These are phyloP conservation scores for honey bee (Apis mellifera) DNA, from an alignment of 1,140 invertebrate species.

Conservation along the genomic window Amel_HAv3.1 CM009931.2:23380001-23380500, in stretches of 20 bases:
- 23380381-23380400: neutral
- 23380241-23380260: too few relatives aligned
- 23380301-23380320: neutral
- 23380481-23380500: slow-evolving; percentile 40
- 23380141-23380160: slow-evolving; percentile 37
- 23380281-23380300: neutral
- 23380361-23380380: neutral
- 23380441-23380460: neutral
- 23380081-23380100: slow-evolving; percentile 20
- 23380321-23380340: neutral
- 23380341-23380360: neutral
- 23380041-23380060: slow-evolving; percentile 71
- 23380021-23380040: slow-evolving; percentile 76
- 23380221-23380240: too few relatives aligned
- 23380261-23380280: too few relatives aligned
- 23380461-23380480: neutral
- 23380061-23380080: slow-evolving; percentile 1
- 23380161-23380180: neutral
- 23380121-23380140: slow-evolving; percentile 6
- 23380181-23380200: neutral
- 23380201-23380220: neutral
- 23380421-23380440: neutral
- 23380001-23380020: slow-evolving; percentile 74
- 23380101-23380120: neutral
- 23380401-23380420: neutral